Base-by-base conservation (phyloP, 2,797 vertebrate species). In the Labeo calbasu region DNA sequence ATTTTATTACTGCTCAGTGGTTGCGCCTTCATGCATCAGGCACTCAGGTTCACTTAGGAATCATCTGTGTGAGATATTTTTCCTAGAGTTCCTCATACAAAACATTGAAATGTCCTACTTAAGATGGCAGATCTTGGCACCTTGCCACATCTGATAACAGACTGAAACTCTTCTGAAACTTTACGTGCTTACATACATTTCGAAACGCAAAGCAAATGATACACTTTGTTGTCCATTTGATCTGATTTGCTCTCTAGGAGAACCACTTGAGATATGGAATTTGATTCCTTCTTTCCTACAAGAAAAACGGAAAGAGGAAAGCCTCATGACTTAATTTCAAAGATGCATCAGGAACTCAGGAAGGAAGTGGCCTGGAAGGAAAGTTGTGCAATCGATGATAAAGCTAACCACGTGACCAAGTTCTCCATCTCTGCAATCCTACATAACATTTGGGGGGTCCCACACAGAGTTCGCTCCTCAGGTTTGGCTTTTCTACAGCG, bases 341-440 rank as follows among this genome's bases (percentile, higher is more conserved):
- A n/a, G 21, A 46, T 43, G 51, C 32, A 15, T 23, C 23, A 17
- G 43, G n/a, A 9, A 71, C 43, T 72, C 53, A 55, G 19, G 53
- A 19, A 53, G 15, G 15, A 53, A 53, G 21, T 57, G 55, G 21
- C 2, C 59, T 25, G 12, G 1, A 61, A 61, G 23, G 23, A 61
- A 63, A 63, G 59, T 63, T 23, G 8, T 51, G 1, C 50, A 51
- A 25, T 25, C 21, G 2, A 43, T 21, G 43, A 72, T 23, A 12
- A 23, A 59, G 75, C 46, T 77, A 14, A 40, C 13, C 25, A 36
- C 59, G 21, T 59, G 19, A 59, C 13, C 21, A 61, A 79, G 25
- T 7, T 76, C 46, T 51, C n/a, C 19, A 53, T 66, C 28, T 28
- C 12, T 59, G 51, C 40, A 81, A 61, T 50, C 80, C 69, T 21